phyloP scores from a whole-genome alignment of 2,888 invertebrate species.

The Lepeophtheirus nordmannii region DNA sequence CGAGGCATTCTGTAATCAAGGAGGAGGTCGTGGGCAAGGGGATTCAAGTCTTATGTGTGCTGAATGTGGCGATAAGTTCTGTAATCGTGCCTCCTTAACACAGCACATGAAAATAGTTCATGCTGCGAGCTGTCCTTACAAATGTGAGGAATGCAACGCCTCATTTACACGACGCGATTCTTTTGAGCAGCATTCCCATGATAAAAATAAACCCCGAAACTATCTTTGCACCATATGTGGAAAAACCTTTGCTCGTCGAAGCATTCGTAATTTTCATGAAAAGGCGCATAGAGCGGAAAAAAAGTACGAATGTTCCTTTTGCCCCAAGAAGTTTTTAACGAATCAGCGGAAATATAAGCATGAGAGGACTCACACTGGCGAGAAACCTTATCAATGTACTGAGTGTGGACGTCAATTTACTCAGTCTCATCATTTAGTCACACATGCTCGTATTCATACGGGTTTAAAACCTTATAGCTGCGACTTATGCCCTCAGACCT shows the following conservation, averaged over 20 bases:
- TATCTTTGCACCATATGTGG: conserved; percentile 23
- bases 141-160: conserved; percentile 15
- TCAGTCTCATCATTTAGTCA: conserved; percentile 19
- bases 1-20: neutral
- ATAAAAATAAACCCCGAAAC: neutral
- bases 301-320: conserved; percentile 15
- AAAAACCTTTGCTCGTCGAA: conserved; percentile 21
- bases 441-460: conserved; percentile 22
- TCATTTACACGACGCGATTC: conserved; percentile 15
- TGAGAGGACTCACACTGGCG: conserved; percentile 20
- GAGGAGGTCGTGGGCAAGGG: neutral
- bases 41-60: neutral
- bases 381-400: conserved; percentile 19
- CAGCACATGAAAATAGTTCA: conserved; percentile 9
- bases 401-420: conserved; percentile 21
- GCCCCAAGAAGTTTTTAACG: conserved; percentile 20
- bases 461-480: conserved; percentile 21
- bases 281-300: conserved; percentile 13
- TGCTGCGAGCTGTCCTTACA: conserved; percentile 18
- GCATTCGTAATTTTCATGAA: conserved; percentile 20
- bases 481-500: conserved; percentile 9
- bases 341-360: conserved; percentile 21
- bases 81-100: neutral
- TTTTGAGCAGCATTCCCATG: conserved; percentile 15
- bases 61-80: neutral